Evolutionary conservation across 2,888 invertebrate genomes (phyloP).

Genomic region (Eupithecia vulgata): DNA sequence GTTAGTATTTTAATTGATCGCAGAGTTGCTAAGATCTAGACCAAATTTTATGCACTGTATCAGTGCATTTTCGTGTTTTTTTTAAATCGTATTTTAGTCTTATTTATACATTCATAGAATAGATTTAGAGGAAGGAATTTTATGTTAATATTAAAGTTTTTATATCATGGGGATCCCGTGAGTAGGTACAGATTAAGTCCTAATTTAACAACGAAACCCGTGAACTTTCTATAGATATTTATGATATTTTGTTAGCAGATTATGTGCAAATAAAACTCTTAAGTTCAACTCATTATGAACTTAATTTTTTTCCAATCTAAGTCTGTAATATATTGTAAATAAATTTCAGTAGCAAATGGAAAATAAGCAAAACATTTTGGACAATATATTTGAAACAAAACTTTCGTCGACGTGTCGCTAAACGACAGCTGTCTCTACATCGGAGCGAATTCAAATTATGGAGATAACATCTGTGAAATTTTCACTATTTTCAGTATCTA

Average conservation of each 20-base stretch:
- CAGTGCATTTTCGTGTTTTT: too few species aligned
- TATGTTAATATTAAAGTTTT: too few species aligned
- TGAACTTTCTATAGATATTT: too few species aligned
- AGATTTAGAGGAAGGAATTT: too few species aligned
- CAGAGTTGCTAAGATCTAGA: too few species aligned
- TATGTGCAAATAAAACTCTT: not conserved
- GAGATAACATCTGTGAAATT: conserved; percentile 51
- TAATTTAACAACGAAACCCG: too few species aligned
- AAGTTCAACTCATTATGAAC: not conserved
- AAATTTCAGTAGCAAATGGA: conserved; percentile 21
- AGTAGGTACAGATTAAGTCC: too few species aligned
- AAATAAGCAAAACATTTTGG: conserved; percentile 21
- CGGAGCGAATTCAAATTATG: conserved; percentile 62
- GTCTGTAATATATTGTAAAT: not conserved
- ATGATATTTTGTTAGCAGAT: not conserved
- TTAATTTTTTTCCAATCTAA: not conserved
- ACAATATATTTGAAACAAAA: conserved; percentile 54
- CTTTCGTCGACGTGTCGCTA: conserved; percentile 46
- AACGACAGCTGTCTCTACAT: conserved; percentile 64
- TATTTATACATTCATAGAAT: too few species aligned
- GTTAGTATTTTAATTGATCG: too few species aligned
- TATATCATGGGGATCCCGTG: too few species aligned
- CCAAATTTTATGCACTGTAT: too few species aligned
- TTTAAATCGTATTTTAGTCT: too few species aligned
- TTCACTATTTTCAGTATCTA: conserved; percentile 46